These are phyloP conservation scores for Hypotaenidia okinawae DNA, from an alignment of 2,797 vertebrate genomes.

Conservation along the genomic window DNA sequence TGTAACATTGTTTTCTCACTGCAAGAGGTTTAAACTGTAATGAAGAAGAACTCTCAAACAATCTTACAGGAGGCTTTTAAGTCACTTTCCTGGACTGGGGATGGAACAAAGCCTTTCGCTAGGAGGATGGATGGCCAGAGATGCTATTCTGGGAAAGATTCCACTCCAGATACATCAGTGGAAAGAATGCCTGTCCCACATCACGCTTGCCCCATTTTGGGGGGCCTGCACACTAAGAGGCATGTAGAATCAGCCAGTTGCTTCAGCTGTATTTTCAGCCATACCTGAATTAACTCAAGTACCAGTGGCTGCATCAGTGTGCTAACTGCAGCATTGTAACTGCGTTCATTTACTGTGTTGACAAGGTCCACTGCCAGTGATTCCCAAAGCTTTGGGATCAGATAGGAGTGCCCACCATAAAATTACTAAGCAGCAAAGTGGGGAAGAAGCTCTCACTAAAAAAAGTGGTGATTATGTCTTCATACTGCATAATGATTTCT, in stretches of 20 bases:
- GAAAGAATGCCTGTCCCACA: not conserved
- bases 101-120: rapidly evolving
- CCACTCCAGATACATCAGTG: not conserved
- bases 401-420: not conserved
- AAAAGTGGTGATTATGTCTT: not conserved
- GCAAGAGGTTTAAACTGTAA: not conserved
- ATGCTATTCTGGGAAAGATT: not conserved
- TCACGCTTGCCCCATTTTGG: rapidly evolving
- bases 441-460: not conserved
- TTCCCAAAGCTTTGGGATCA: not conserved
- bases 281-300: not conserved
- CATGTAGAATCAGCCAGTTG: not conserved
- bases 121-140: not conserved
- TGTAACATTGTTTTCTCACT: not conserved
- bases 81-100: not conserved
- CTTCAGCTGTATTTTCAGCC: not conserved
- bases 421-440: not conserved
- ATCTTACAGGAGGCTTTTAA: not conserved
- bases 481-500: not conserved
- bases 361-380: not conserved
- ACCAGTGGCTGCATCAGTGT: not conserved
- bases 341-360: not conserved
- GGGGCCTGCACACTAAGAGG: not conserved
- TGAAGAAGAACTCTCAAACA: not conserved
- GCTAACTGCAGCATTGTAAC: not conserved